phyloP scores from a whole-genome alignment of 2,888 invertebrate species.

The Caenorhabditis sp. region DNA sequence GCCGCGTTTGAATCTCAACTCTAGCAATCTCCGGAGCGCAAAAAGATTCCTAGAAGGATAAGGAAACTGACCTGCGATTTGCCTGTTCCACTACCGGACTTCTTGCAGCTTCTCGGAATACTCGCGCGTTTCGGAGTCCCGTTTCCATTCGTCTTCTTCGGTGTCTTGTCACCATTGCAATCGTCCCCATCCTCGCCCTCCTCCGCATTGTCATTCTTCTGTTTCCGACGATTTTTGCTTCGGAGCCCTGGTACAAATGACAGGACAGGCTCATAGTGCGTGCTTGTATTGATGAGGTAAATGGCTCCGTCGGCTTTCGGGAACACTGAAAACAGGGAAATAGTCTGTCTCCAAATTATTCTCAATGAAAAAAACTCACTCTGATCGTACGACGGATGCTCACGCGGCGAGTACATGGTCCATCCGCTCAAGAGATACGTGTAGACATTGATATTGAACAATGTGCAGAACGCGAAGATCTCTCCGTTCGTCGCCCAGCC shows the following conservation, averaged over 20 bases:
- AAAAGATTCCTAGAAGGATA: too few species aligned
- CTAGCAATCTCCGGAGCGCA: too few species aligned
- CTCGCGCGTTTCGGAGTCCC: too few species aligned
- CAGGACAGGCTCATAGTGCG: conserved; percentile 31
- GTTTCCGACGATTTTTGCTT: too few species aligned
- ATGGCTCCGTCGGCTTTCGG: background rate
- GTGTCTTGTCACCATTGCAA: too few species aligned
- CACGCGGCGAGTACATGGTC: background rate
- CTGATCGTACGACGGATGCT: background rate
- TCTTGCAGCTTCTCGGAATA: background rate
- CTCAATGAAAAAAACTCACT: too few species aligned
- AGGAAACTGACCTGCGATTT: too few species aligned
- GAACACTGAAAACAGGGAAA: background rate
- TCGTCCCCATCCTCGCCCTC: background rate
- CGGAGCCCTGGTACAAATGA: too few species aligned
- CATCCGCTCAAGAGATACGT: conserved; percentile 14
- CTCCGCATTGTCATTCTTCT: background rate
- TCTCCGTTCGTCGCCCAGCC: conserved; percentile 21
- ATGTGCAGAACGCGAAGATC: conserved; percentile 9
- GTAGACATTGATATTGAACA: conserved; percentile 21
- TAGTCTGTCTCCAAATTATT: too few species aligned
- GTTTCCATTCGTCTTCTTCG: background rate
- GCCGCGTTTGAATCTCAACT: too few species aligned
- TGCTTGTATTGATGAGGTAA: background rate
- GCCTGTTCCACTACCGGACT: background rate